These are phyloP conservation scores for Pammene fasciana DNA, from an alignment of 2,888 invertebrate species.

Conservation along the genomic window DNA sequence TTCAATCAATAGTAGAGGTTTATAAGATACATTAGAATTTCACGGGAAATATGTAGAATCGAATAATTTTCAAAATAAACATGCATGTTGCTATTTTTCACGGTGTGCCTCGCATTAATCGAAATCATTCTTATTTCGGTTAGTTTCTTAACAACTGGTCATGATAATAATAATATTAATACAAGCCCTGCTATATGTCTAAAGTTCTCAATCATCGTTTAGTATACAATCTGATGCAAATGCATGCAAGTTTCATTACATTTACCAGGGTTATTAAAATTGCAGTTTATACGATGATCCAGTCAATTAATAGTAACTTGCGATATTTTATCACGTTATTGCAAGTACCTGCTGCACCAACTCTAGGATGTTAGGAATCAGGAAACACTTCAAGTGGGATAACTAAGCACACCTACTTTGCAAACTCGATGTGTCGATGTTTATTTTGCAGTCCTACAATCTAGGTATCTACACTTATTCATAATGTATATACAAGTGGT, in stretches of 20 bases:
- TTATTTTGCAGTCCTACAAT: neutral
- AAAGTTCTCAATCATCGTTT: neutral
- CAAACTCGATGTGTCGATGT: neutral
- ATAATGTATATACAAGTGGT: constrained; percentile 20
- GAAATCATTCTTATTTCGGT: no score
- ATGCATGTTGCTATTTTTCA: no score
- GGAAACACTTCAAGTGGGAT: neutral
- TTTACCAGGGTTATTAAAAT: constrained; percentile 18
- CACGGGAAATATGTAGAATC: no score
- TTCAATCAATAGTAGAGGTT: no score
- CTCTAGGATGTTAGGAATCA: constrained; percentile 11
- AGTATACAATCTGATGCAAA: constrained; percentile 27
- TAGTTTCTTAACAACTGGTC: no score
- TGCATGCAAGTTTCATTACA: constrained; percentile 13
- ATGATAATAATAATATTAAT: no score
- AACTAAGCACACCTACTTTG: neutral
- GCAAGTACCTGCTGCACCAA: constrained; percentile 13
- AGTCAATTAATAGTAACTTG: constrained; percentile 32
- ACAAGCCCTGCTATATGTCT: neutral
- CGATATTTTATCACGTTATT: constrained; percentile 30
- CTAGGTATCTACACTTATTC: neutral
- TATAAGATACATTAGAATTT: no score
- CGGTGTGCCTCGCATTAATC: no score
- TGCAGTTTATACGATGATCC: constrained; percentile 39
- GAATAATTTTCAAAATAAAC: no score